A percentile compares a stretch with the other conserved stretches of the same genome.
Conservation (phyloP, 64 coral and sea anemone genomes). For the Astreopora myriophthalma region DNA sequence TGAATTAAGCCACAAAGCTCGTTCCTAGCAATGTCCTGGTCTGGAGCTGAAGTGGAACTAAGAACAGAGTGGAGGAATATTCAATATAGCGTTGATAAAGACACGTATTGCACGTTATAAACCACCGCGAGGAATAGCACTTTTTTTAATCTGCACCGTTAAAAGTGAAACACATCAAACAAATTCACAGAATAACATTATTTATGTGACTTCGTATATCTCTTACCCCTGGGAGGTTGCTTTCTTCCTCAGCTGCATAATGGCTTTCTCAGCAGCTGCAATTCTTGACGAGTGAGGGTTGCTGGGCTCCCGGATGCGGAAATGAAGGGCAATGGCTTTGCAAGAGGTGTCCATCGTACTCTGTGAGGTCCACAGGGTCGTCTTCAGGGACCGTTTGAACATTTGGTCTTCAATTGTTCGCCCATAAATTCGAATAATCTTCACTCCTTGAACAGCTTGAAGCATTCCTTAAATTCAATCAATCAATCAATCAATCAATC, state of each 20-base stretch:
- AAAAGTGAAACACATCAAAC: no score
- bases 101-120: no score
- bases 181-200: neutral
- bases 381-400: constrained; percentile 44
- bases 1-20: constrained; percentile 23
- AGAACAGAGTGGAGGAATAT: neutral
- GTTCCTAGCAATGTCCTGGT: neutral
- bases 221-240: neutral
- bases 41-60: neutral
- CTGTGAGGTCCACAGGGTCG: constrained; percentile 28
- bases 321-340: constrained; percentile 73
- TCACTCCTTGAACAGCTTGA: constrained; percentile 20
- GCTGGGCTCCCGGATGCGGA: constrained; percentile 48
- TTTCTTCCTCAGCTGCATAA: constrained; percentile 31
- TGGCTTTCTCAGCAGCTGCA: constrained; percentile 21
- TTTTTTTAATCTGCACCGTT: no score
- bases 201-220: neutral
- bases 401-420: constrained; percentile 73
- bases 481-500: no score
- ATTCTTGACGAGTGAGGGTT: constrained; percentile 75
- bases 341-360: constrained; percentile 46
- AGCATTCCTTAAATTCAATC: constrained; percentile 66
- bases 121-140: no score
- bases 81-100: no score
- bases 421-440: constrained; percentile 80